Percentiles rank a stretch among this genome's conserved stretches.
Evolutionary conservation across 2,797 vertebrate species (phyloP).

Genomic region (Distichodus sexfasciatus): DNA sequence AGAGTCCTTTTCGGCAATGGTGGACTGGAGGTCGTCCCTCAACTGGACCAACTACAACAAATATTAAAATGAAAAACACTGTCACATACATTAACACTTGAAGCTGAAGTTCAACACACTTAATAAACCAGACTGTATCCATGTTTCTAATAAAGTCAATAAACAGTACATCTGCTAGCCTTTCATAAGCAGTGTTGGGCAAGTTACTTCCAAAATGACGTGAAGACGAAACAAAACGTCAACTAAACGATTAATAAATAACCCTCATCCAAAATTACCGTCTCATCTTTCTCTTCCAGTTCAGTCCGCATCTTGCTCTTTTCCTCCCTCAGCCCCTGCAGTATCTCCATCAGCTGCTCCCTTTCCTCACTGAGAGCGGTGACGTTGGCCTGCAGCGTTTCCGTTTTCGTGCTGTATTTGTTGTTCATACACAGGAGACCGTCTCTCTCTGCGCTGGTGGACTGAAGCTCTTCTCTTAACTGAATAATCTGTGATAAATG

Average conservation of each 20-base stretch:
- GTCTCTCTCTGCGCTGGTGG: conserved; percentile 40
- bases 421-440: conserved; percentile 10
- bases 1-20: conserved; percentile 46
- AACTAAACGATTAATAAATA: not conserved
- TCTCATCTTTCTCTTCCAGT: conserved; percentile 62
- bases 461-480: conserved; percentile 27
- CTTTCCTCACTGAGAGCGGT: conserved; percentile 63
- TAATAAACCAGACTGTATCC: too few relatives aligned
- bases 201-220: too few relatives aligned
- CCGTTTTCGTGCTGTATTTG: conserved; percentile 6
- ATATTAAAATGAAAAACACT: not conserved
- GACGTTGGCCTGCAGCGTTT: conserved; percentile 51
- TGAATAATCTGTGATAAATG: conserved; percentile 30
- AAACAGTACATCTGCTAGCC: too few relatives aligned
- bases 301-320: conserved; percentile 59
- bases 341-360: conserved; percentile 59
- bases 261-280: conserved; percentile 36
- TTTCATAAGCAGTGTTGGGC: too few relatives aligned
- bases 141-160: too few relatives aligned
- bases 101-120: not conserved
- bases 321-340: conserved; percentile 58
- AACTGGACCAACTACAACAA: conserved; percentile 22
- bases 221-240: too few relatives aligned
- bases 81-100: not conserved
- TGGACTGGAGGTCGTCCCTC: conserved; percentile 11